Evolutionary conservation across 2,888 invertebrate genomes (phyloP), one percentile per base, ranked within the genome.

Genomic region (Torymus tubicola): DNA sequence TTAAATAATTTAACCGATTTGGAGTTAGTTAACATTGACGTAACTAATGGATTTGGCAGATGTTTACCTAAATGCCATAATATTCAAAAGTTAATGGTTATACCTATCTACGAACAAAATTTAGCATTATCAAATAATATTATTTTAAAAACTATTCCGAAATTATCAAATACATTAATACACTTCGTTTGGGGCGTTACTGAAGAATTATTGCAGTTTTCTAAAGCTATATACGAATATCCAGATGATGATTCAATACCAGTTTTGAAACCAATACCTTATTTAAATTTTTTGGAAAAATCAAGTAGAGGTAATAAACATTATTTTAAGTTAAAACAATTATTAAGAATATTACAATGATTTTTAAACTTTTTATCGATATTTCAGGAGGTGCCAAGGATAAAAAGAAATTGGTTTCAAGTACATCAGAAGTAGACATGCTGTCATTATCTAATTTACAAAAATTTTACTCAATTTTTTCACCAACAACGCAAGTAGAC

Each of bases 111-210:
- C 31, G 18, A 64, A 14, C 3, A 10, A 12, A 10, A n/a, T 5
- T 16, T 53, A 12, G 63, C 72, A 31, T 63, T 53, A n/a, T 16
- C 14, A 1, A 72, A 64, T 55, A 31, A 63, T 64, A 55, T 63
- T 21, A 72, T 72, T 24, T 16, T 72, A 16, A 72, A 72, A 16
- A 31, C 55, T 12, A 72, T 55, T 16, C 11, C 53, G 16, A 16
- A 64, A 60, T 53, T 72, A 16, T 21, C 13, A 18, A 60, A 13
- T 53, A 53, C n/a, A 8, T 55, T 72, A 12, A 21, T 31, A 64
- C 63, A 55, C 11, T 72, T 72, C n/a, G 55, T 64, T 31, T 72
- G 72, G 72, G 24, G 55, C 55, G 53, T 72, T 31, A n/a, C 63
- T 12, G 53, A 63, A 55, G 55, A 72, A 64, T 16, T n/a, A 10